Evolutionary conservation across 2,888 invertebrate genomes (phyloP).

Genomic region (Ormyrus thymus): DNA sequence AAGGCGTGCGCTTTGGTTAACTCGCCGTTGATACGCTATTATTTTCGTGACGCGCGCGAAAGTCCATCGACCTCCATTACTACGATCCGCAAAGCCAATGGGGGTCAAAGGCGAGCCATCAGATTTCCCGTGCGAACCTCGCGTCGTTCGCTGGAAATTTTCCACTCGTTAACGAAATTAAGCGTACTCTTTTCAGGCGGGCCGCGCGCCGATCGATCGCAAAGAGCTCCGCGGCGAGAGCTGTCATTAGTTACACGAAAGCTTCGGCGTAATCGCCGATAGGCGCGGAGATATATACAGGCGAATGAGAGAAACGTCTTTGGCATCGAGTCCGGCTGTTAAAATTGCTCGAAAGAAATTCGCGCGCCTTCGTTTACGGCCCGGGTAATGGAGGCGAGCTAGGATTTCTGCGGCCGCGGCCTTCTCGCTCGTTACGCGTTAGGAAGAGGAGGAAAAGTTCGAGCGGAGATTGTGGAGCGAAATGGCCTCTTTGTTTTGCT

Average conservation of each 20-base stretch:
- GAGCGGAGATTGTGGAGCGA: background rate
- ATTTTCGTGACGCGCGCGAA: background rate
- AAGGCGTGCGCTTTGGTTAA: no score
- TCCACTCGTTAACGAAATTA: conserved; percentile 55
- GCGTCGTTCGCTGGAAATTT: conserved; percentile 28
- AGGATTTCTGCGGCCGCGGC: background rate
- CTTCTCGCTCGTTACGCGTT: no score
- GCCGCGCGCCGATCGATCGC: conserved; percentile 53
- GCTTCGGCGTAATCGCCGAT: conserved; percentile 60
- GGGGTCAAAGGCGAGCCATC: conserved; percentile 31
- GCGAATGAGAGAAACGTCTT: conserved; percentile 35
- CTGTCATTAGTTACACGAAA: conserved; percentile 62
- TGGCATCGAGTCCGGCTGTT: conserved; percentile 50
- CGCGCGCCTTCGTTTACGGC: conserved; percentile 6
- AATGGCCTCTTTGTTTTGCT: conserved; percentile 31
- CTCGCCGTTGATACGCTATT: background rate
- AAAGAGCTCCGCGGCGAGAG: conserved; percentile 46
- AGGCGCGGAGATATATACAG: conserved; percentile 55
- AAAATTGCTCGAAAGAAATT: conserved; percentile 6
- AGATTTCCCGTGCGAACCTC: conserved; percentile 26
- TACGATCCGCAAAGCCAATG: conserved; percentile 13
- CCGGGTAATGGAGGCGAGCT: conserved; percentile 23
- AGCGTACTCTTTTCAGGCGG: conserved; percentile 52
- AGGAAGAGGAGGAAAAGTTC: background rate
- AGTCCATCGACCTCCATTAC: background rate